These are phyloP conservation scores for Napeogenes inachia DNA, from an alignment of 2,888 invertebrate genomes.

Conservation along the genomic window DNA sequence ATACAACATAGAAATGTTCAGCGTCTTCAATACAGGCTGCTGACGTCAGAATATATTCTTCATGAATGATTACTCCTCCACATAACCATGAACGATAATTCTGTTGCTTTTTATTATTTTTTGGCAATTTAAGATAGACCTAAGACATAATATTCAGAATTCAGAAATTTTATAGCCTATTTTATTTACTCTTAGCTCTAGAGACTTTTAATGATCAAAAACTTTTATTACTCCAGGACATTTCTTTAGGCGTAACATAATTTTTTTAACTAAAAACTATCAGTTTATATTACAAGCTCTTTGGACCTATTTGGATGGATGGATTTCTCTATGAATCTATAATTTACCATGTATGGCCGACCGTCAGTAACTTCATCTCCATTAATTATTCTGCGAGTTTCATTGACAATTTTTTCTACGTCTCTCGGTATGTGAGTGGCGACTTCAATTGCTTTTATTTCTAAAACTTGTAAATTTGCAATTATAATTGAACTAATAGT, in stretches of 20 bases:
- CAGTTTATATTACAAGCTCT: too few species aligned
- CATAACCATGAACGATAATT: slow-evolving; percentile 58
- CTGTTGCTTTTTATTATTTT: slow-evolving; percentile 43
- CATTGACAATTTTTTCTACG: slow-evolving; percentile 46
- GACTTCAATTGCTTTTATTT: slow-evolving; percentile 45
- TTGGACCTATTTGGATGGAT: too few species aligned
- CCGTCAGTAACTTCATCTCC: slow-evolving; percentile 53
- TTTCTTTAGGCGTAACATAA: too few species aligned
- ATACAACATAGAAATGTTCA: slow-evolving; percentile 62
- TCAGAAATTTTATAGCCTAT: too few species aligned
- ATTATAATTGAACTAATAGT: too few species aligned
- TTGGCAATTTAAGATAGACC: slow-evolving; percentile 60
- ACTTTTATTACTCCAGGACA: too few species aligned
- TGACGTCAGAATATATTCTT: slow-evolving; percentile 63
- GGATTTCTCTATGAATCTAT: neutral
- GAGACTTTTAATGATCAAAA: too few species aligned
- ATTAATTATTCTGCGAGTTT: slow-evolving; percentile 57
- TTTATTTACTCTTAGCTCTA: too few species aligned
- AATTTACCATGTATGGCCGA: slow-evolving; percentile 58
- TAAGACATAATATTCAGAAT: slow-evolving; percentile 18
- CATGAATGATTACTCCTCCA: slow-evolving; percentile 60
- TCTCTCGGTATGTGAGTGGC: slow-evolving; percentile 50
- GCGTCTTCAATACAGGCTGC: slow-evolving; percentile 66
- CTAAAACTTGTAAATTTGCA: slow-evolving; percentile 37
- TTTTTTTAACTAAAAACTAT: too few species aligned